These are phyloP conservation scores for Pandemis corylana DNA, from an alignment of 2,888 invertebrate species.

Conservation along the genomic window DNA sequence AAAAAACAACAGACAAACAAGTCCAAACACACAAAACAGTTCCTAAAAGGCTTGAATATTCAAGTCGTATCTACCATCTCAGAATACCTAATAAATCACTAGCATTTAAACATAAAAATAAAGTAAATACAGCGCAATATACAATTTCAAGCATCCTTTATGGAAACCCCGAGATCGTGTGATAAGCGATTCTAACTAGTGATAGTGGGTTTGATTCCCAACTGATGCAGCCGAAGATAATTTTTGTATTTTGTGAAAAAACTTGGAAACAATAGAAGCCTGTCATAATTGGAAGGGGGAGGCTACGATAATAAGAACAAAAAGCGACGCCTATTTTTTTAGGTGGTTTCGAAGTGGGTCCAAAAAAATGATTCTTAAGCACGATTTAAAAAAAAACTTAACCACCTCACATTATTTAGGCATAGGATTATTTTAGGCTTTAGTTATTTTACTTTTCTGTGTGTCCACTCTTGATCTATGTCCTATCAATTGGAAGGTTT, in stretches of 20 bases:
- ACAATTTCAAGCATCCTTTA: slow-evolving; percentile 40
- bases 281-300: slow-evolving; percentile 35
- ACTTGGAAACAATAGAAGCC: slow-evolving; percentile 61
- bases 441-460: too few relatives aligned
- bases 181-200: slow-evolving; percentile 66
- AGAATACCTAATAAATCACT: slow-evolving; percentile 39
- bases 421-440: too few relatives aligned
- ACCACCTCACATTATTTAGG: too few relatives aligned
- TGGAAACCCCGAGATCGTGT: slow-evolving; percentile 55
- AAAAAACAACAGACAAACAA: background rate
- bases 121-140: slow-evolving; percentile 35
- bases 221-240: slow-evolving; percentile 71
- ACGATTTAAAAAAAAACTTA: too few relatives aligned
- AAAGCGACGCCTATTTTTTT: background rate
- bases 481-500: too few relatives aligned
- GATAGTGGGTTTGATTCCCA: slow-evolving; percentile 79
- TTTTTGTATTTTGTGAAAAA: slow-evolving; percentile 67
- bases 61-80: slow-evolving; percentile 19
- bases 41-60: background rate
- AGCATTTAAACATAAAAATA: slow-evolving; percentile 41
- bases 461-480: too few relatives aligned
- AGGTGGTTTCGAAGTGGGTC: background rate
- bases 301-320: background rate
- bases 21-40: slow-evolving; percentile 9
- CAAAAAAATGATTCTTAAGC: too few relatives aligned